Evolutionary conservation across 2,113 vertebrate genomes (phyloP), one percentile per base, ranked within the genome.

Genomic region (Phainopepla nitens): DNA sequence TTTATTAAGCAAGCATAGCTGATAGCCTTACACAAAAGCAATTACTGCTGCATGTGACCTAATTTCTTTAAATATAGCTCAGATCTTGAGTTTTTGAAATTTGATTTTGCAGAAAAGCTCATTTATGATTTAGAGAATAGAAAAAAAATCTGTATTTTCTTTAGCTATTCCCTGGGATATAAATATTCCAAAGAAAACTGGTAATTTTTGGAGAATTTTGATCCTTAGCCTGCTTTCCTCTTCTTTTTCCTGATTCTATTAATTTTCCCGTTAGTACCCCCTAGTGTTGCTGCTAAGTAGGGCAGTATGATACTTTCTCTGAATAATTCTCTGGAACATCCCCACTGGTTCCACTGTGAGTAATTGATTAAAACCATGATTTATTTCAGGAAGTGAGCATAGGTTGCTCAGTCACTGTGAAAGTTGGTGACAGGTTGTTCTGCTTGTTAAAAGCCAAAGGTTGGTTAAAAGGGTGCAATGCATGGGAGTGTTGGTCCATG

Each of bases 281-380:
- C 93, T 93, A 89, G 91, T 72, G 93, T 96, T 84, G 31, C 65
- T 82, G 70, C 8, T 49, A 44, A 79, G 91, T 93, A 92, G 83
- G 57, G 33, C 91, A 77, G 62, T 82, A 7, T 49, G 31, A 29
- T 77, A 31, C 35, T 73, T 93, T 35, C 22, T 80, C 42, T 60
- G 29, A 56, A 21, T 47, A 76, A 68, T 76, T 85, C 11, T 77
- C 21, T 39, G 33, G 51, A 86, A 14, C 29, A 10, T 72, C 73
- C 39, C 10, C 27, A 29, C 28, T 2, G 3, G 7, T 80, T 80
- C 39, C 33, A 72, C n/a, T 3, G 4, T 42, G 19, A 83, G 24
- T 57, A 21, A 47, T 27, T 85, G 58, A 41, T 68, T 69, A 54
- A 86, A 79, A 27, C 13, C 6, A 17, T 44, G 28, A 49, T 86